A percentile compares a stretch with the other conserved stretches of the same genome.
Evolutionary conservation across 2,888 invertebrate species (phyloP).

Genomic region (Drosophila tripunctata): DNA sequence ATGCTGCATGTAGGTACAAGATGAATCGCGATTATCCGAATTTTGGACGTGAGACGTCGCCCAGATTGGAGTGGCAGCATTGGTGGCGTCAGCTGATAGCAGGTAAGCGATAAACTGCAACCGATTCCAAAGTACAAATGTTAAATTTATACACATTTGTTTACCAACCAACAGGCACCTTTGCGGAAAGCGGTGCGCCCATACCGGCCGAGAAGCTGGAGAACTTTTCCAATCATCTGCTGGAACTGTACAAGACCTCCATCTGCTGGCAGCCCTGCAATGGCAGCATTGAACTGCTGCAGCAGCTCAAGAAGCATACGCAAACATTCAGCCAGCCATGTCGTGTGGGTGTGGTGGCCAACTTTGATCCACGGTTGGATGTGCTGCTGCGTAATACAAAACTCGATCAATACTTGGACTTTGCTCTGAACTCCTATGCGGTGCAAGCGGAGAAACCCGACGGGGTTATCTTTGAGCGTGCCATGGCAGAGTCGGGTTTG

Average conservation of each 20-base stretch:
- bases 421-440: conserved; percentile 91
- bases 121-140: conserved; percentile 26
- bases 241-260: conserved; percentile 89
- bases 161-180: conserved; percentile 70
- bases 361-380: conserved; percentile 93
- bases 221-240: conserved; percentile 86
- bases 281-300: conserved; percentile 88
- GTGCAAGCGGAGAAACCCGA: conserved; percentile 91
- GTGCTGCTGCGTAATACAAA: conserved; percentile 88
- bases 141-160: conserved; percentile 9
- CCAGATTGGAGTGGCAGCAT: conserved; percentile 89
- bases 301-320: conserved; percentile 84
- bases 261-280: conserved; percentile 90
- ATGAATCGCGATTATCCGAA: conserved; percentile 91
- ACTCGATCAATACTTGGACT: conserved; percentile 90
- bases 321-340: conserved; percentile 57
- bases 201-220: conserved; percentile 84
- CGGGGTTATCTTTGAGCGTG: conserved; percentile 88
- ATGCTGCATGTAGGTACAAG: conserved; percentile 71
- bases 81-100: conserved; percentile 90
- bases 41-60: conserved; percentile 87
- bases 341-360: conserved; percentile 91
- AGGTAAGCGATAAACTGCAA: conserved; percentile 65
- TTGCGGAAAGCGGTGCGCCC: conserved; percentile 80
- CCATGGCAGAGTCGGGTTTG: conserved; percentile 85